Base-by-base conservation (phyloP, 2,797 vertebrate genomes). In the Acanthis flammea region DNA sequence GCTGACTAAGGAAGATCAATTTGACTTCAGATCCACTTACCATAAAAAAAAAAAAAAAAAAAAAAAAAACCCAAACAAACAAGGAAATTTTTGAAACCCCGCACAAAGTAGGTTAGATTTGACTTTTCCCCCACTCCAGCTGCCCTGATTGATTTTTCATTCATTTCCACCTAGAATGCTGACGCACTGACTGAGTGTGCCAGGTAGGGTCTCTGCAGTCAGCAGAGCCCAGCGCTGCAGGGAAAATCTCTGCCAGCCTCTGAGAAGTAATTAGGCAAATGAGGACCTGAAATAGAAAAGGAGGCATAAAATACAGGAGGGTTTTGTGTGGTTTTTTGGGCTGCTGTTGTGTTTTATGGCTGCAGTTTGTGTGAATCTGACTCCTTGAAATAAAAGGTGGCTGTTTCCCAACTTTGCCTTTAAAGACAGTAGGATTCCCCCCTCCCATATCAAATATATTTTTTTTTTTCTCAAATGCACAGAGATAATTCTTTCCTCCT, bases 121-220 rank as follows among this genome's bases (percentile, higher is more conserved):
- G 95, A 90, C 61, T 72, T 51, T 92, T 92, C 93, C 95, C 65
- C 93, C 96, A 95, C 98, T 98, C 97, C 97, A 98, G 98, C 95
- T 97, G 97, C 95, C 93, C 94, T 96, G 97, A 98, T 98, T 98
- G 98, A 98, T 98, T 98, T 98, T 98, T 98, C 98, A 98, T 98
- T 99, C 98, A 98, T 98, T 98, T 97, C 95, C 97, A 96, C 94
- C 96, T 94, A 93, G 97, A 98, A 95, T 98, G 99, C 99, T 99
- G 99, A 99, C 88, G 97, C 98, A 97, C 97, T 88, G 88, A 91
- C 75, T 96, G 62, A 57, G 91, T 76, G 92, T 97, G 97, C 98
- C 98, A 98, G 98, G 98, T 98, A 98, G 97, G 97, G 97, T 98
- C 98, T 97, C 98, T 98, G 98, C 98, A 99, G 98, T 98, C 98